Percentiles rank a stretch among this genome's conserved stretches.
Conservation (phyloP, 2,797 vertebrate species). For the Chrosomus eos region DNA sequence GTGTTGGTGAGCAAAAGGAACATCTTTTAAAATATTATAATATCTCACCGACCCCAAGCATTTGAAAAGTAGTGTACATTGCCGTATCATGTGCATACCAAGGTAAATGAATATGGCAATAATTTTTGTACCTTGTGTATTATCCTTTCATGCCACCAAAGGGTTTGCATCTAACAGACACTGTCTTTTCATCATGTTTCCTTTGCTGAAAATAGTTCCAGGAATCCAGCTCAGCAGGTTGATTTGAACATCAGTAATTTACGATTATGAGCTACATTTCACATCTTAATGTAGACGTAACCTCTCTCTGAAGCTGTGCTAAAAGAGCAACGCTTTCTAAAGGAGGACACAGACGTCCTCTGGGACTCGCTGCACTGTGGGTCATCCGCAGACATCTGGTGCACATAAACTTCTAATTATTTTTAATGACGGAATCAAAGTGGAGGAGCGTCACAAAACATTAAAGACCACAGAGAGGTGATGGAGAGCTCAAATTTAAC, state of each 20-base stretch:
- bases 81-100: neutral
- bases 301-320: constrained; percentile 15
- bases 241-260: constrained; percentile 3
- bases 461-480: constrained; percentile 42
- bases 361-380: constrained; percentile 10
- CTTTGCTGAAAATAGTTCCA: constrained; percentile 1
- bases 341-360: neutral
- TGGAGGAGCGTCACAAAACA: constrained; percentile 38
- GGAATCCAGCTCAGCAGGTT: constrained; percentile 3
- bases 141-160: neutral
- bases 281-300: constrained; percentile 10
- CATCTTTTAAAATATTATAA: neutral
- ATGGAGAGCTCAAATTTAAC: constrained; percentile 44
- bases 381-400: constrained; percentile 34
- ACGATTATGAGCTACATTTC: constrained; percentile 22
- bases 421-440: constrained; percentile 47
- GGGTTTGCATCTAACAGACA: neutral
- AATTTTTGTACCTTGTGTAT: neutral
- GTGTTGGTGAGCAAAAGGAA: neutral
- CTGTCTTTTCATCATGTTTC: neutral
- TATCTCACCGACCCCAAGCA: neutral
- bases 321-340: constrained; percentile 21
- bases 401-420: constrained; percentile 51
- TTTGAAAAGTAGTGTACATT: neutral
- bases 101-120: neutral